These are phyloP conservation scores for Sarotherodon lohbergeri DNA, from an alignment of 2,113 vertebrate genomes.

Conservation along the genomic window DNA sequence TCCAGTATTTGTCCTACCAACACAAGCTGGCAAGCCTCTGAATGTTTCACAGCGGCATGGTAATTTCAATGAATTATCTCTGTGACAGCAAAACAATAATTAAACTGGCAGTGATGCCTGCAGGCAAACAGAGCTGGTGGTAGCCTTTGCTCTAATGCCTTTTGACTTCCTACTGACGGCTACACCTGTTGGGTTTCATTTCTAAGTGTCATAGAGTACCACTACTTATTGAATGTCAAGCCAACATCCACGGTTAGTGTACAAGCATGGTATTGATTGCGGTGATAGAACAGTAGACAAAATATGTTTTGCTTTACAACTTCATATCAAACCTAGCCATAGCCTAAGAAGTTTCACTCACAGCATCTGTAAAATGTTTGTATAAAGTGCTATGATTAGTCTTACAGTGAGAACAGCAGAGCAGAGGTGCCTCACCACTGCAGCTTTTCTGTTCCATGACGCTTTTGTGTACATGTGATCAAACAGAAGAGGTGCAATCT, in stretches of 20 bases:
- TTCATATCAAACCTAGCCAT: neutral
- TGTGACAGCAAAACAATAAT: conserved; percentile 61
- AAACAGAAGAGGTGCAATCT: conserved; percentile 43
- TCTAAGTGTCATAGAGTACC: neutral
- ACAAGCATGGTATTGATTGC: neutral
- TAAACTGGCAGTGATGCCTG: conserved; percentile 51
- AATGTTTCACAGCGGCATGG: conserved; percentile 38
- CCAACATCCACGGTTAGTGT: neutral
- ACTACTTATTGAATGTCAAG: neutral
- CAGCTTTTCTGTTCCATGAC: conserved; percentile 1
- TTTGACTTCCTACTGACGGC: neutral
- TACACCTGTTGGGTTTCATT: conserved; percentile 21
- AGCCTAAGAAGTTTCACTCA: neutral
- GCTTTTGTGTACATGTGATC: conserved; percentile 1
- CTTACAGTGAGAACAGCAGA: neutral
- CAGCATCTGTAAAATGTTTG: neutral
- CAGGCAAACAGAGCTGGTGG: neutral
- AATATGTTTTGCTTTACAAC: neutral
- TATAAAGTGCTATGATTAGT: neutral
- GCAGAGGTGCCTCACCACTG: neutral
- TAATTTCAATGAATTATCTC: conserved; percentile 67
- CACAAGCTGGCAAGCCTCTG: conserved; percentile 12
- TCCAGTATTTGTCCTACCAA: neutral
- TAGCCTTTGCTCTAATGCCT: neutral
- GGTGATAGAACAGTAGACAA: neutral